Conservation (phyloP, 2,113 vertebrate genomes). For the Tachysurus vachellii region DNA sequence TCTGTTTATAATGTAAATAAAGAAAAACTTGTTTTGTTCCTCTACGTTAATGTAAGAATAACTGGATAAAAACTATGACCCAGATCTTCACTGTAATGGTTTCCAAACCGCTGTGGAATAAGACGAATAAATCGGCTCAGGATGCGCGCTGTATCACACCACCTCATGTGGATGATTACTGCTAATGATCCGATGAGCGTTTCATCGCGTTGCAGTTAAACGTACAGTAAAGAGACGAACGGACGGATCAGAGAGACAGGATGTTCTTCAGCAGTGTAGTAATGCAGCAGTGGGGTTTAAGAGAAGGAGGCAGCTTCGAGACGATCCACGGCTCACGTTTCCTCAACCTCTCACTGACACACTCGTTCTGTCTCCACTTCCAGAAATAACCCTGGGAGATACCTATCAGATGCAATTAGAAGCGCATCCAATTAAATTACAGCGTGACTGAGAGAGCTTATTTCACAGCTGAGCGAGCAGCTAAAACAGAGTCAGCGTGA, state of each 20-base stretch:
- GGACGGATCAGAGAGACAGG: neutral
- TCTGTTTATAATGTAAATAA: neutral
- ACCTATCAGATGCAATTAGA: slow-evolving; percentile 54
- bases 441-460: slow-evolving; percentile 56
- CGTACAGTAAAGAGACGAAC: too few relatives aligned
- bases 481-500: slow-evolving; percentile 46
- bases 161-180: neutral
- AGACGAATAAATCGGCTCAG: neutral
- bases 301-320: neutral
- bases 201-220: neutral
- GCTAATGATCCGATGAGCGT: neutral
- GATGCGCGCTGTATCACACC: neutral
- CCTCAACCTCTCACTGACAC: neutral
- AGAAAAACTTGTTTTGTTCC: neutral
- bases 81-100: neutral
- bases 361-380: slow-evolving; percentile 25
- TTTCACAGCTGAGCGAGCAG: slow-evolving; percentile 60
- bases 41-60: neutral
- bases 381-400: slow-evolving; percentile 50
- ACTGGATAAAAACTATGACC: neutral
- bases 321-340: neutral
- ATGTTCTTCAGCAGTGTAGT: neutral
- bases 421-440: slow-evolving; percentile 60
- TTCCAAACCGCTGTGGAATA: neutral
- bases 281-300: neutral